Evolutionary conservation across 2,888 invertebrate species (phyloP).

Genomic region (Eledone cirrhosa): DNA sequence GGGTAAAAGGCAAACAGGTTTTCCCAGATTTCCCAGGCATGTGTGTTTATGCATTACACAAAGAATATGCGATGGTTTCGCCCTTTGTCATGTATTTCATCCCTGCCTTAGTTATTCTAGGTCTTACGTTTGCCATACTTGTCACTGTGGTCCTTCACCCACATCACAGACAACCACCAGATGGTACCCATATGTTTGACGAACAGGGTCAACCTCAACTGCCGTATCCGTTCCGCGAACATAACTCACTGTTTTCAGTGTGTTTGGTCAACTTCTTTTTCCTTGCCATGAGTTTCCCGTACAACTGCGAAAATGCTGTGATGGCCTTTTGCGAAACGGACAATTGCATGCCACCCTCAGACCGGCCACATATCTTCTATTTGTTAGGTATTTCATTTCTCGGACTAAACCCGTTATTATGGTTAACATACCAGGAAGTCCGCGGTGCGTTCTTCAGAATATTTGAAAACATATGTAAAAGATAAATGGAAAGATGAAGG

Average conservation of each 20-base stretch:
- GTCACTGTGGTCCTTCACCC: slow-evolving; percentile 22
- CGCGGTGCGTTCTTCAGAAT: slow-evolving; percentile 19
- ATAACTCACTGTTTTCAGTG: slow-evolving; percentile 15
- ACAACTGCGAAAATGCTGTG: slow-evolving; percentile 19
- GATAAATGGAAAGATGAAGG: neutral
- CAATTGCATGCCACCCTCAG: slow-evolving; percentile 24
- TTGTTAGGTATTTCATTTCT: slow-evolving; percentile 8
- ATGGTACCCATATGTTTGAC: slow-evolving; percentile 15
- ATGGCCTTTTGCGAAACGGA: slow-evolving; percentile 23
- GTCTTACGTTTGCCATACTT: slow-evolving; percentile 22
- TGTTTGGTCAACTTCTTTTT: slow-evolving; percentile 25
- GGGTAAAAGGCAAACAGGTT: slow-evolving; percentile 5
- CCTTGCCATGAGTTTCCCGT: slow-evolving; percentile 21
- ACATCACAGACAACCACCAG: neutral
- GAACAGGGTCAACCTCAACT: slow-evolving; percentile 23
- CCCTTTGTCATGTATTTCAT: slow-evolving; percentile 27
- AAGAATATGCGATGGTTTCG: slow-evolving; percentile 20
- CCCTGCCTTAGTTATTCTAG: slow-evolving; percentile 10
- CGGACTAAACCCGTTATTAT: slow-evolving; percentile 24
- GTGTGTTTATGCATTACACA: slow-evolving; percentile 23
- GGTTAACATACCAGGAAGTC: slow-evolving; percentile 25
- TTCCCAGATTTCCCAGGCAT: slow-evolving; percentile 18
- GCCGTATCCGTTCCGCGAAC: slow-evolving; percentile 23
- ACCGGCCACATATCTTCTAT: slow-evolving; percentile 26
- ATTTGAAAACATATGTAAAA: slow-evolving; percentile 9